Evolutionary conservation across 2,113 vertebrate genomes (phyloP), one percentile per base, ranked within the genome.

Genomic region (Solea solea): DNA sequence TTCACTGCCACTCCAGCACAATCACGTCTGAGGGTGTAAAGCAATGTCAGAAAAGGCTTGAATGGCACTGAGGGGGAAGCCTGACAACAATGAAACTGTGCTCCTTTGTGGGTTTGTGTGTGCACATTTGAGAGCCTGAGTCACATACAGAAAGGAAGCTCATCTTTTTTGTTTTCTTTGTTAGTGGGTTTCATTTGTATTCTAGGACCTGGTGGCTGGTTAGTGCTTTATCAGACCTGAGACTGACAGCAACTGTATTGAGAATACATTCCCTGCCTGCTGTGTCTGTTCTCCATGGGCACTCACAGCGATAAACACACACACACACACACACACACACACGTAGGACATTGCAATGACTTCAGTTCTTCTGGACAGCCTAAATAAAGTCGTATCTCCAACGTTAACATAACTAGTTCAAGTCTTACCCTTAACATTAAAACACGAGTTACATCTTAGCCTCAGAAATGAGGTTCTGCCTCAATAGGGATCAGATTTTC

Each of bases 241-340:
- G 71, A 78, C 80, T 76, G 80, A 72, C 78, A 77, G 78, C 66
- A 66, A 70, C 78, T 82, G 69, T 69, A 80, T 82, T 76, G 64
- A 71, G 64, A 77, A 82, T 50, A 60, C 84, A 84, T 86, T 86
- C 73, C 53, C 75, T 64, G 81, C 77, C 80, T 72, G 4, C 58
- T 72, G 57, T 81, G 72, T 86, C 79, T 58, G 64, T 71, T 86
- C 76, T 72, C 79, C 79, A 74, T 80, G 80, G 77, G 80, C 72
- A 82, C 66, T 4, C 75, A 7, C 69, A 9, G 61, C 61, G 79
- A 82, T 80, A 76, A 57, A 16, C 75, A 66, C 63, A 51, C 56
- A 56, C 44, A 56, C 62, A 56, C 53, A 56, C 62, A 56, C 53
- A 64, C 15, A 59, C 67, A 66, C 15, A 77, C 57, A 21, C 21